A percentile compares a stretch with the other conserved stretches of the same genome.
Conservation (phyloP, 1,140 invertebrate genomes). For the Drosophila pandora region DNA sequence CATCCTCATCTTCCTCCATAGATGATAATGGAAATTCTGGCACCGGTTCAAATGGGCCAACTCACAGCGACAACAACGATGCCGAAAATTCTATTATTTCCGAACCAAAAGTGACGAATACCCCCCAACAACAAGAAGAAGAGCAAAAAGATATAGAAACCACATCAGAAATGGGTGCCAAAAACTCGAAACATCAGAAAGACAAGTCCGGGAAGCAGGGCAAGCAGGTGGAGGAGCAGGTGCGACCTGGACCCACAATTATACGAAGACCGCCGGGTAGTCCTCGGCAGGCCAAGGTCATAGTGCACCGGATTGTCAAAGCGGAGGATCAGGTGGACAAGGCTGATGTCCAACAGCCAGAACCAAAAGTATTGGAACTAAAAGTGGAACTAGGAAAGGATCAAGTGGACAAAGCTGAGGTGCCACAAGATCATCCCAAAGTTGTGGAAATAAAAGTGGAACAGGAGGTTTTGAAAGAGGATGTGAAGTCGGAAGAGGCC, state of each 20-base stretch:
- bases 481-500: not conserved
- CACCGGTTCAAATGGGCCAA: constrained; percentile 73
- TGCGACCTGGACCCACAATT: constrained; percentile 9
- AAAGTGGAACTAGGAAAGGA: not conserved
- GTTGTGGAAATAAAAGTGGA: not conserved
- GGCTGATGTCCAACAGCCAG: not conserved
- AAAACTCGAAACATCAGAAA: constrained; percentile 59
- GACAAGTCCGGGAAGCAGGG: constrained; percentile 21
- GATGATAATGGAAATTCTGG: constrained; percentile 76
- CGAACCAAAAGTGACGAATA: constrained; percentile 25
- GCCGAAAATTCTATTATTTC: constrained; percentile 10
- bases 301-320: constrained; percentile 71
- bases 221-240: constrained; percentile 23
- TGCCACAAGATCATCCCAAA: not conserved
- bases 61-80: constrained; percentile 22
- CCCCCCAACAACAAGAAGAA: constrained; percentile 8
- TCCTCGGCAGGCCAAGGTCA: constrained; percentile 71
- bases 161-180: constrained; percentile 58
- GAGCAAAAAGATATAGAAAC: not conserved
- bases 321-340: constrained; percentile 13
- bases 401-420: not conserved
- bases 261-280: constrained; percentile 50
- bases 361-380: not conserved
- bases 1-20: constrained; percentile 24
- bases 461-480: not conserved